Percentiles rank a stretch among this genome's conserved stretches.
Conservation (phyloP, 2,888 invertebrate genomes). For the Pseudanteris insignis region DNA sequence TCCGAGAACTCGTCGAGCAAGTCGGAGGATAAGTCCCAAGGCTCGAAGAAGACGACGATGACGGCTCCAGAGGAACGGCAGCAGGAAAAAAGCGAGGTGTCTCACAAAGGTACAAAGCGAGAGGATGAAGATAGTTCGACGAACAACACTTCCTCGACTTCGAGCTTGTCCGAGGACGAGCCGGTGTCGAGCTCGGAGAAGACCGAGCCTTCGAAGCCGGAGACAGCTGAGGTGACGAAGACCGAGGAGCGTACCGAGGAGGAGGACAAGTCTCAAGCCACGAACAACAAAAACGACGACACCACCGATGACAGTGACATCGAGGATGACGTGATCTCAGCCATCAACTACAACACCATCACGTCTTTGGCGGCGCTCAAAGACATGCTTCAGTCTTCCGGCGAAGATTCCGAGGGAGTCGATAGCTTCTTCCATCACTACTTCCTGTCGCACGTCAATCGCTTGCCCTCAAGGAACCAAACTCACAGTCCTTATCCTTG, state of each 20-base stretch:
- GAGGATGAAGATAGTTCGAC: constrained; percentile 49
- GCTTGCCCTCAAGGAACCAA: constrained; percentile 73
- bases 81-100: constrained; percentile 43
- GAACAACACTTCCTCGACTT: constrained; percentile 51
- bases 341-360: constrained; percentile 77
- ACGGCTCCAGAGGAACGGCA: constrained; percentile 44
- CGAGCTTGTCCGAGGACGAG: constrained; percentile 61
- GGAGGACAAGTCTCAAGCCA: constrained; percentile 9
- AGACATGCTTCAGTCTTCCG: constrained; percentile 73
- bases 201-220: constrained; percentile 56
- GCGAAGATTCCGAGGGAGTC: constrained; percentile 68
- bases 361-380: constrained; percentile 75
- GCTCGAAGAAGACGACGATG: constrained; percentile 25
- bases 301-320: constrained; percentile 71
- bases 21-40: constrained; percentile 24
- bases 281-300: constrained; percentile 54
- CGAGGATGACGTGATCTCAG: constrained; percentile 73
- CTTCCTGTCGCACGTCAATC: constrained; percentile 78
- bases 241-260: constrained; percentile 9
- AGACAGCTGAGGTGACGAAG: constrained; percentile 14
- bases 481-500: constrained; percentile 66
- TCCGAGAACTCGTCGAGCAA: constrained; percentile 16
- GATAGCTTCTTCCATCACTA: constrained; percentile 77
- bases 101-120: constrained; percentile 47
- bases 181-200: constrained; percentile 62